Percentiles rank a stretch among this genome's conserved stretches.
Conservation (phyloP, 2,797 vertebrate species). For the Tenualosa thibaudeaui region DNA sequence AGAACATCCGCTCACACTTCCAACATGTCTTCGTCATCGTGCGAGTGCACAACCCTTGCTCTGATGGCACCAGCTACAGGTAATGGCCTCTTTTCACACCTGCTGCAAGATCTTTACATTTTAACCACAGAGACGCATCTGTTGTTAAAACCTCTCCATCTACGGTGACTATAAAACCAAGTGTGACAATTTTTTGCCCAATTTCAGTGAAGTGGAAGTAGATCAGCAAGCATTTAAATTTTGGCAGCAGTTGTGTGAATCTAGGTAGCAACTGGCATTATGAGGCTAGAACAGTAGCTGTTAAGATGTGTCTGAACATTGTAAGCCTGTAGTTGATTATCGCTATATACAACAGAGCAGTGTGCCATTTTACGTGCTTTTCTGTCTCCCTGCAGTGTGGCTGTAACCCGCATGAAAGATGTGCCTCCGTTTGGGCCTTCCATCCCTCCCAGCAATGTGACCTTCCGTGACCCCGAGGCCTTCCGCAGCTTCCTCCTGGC, state of each 20-base stretch:
- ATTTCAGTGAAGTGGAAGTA: neutral
- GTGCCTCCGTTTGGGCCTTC: constrained; percentile 92
- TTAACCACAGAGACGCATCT: too few species aligned
- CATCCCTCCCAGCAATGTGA: constrained; percentile 75
- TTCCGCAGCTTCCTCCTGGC: constrained; percentile 91
- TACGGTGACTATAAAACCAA: neutral
- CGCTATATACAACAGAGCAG: neutral
- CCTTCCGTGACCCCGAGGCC: constrained; percentile 82
- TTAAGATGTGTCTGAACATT: neutral
- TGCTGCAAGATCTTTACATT: too few species aligned
- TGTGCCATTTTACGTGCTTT: neutral
- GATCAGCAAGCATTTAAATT: neutral
- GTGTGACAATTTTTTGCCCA: neutral
- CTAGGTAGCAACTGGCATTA: neutral
- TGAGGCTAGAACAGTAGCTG: neutral
- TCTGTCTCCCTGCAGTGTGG: constrained; percentile 74
- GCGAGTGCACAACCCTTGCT: constrained; percentile 86
- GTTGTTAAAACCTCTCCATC: too few species aligned
- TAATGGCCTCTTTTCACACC: constrained; percentile 49
- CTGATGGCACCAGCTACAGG: constrained; percentile 89
- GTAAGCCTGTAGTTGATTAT: neutral
- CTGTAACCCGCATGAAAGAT: constrained; percentile 94
- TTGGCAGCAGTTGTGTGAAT: neutral
- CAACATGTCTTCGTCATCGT: constrained; percentile 96
- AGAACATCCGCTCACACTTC: constrained; percentile 92